Evolutionary conservation across 2,888 invertebrate genomes (phyloP).

Genomic region (Pammene fasciana): DNA sequence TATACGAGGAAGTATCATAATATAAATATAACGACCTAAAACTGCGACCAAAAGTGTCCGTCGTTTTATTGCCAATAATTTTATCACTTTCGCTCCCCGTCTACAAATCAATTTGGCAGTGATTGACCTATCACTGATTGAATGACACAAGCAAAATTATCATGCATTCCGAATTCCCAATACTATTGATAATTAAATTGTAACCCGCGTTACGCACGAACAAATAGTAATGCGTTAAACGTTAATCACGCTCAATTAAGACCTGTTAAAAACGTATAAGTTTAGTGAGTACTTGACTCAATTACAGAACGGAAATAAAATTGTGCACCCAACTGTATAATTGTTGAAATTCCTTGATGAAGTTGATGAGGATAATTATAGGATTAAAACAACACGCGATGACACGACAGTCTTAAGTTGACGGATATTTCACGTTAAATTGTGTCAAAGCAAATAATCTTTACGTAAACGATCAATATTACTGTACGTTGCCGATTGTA

Average conservation of each 20-base stretch:
- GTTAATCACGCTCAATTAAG: conserved; percentile 2
- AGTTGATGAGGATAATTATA: conserved; percentile 5
- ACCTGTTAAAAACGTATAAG: conserved; percentile 3
- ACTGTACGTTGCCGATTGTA: background rate
- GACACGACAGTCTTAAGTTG: background rate
- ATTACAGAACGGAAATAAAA: conserved; percentile 13
- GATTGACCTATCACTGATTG: background rate
- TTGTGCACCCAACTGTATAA: conserved; percentile 14
- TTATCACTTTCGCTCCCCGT: too few relatives aligned
- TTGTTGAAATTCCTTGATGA: conserved; percentile 28
- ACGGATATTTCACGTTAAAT: conserved; percentile 11
- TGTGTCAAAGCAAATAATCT: background rate
- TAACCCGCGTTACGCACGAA: conserved; percentile 7
- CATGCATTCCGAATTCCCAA: background rate
- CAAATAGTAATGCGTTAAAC: background rate
- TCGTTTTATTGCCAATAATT: background rate
- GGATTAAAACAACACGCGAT: background rate
- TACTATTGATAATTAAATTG: background rate
- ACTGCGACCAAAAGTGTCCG: background rate
- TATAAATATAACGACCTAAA: too few relatives aligned
- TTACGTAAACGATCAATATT: too few relatives aligned
- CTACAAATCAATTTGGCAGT: too few relatives aligned
- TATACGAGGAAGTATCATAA: too few relatives aligned
- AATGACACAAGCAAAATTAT: background rate
- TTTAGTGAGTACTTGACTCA: background rate